A percentile compares a stretch with the other conserved stretches of the same genome.
phyloP scores from a whole-genome alignment of 2,797 vertebrate genomes.

The Chloroceryle inda region DNA sequence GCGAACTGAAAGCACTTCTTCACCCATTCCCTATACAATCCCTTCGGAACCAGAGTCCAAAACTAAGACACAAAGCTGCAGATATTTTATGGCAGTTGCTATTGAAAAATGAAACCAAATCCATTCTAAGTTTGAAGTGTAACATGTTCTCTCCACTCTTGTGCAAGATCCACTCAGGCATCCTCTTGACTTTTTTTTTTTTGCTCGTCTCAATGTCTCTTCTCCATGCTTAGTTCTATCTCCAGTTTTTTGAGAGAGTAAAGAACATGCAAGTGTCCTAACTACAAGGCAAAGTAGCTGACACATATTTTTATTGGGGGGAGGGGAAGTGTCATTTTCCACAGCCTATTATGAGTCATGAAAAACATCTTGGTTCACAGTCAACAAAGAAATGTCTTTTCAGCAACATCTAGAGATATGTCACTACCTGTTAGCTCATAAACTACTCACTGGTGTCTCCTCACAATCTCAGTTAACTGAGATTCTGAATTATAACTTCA shows the following conservation, averaged over 20 bases:
- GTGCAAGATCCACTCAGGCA: background rate
- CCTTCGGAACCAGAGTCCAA: background rate
- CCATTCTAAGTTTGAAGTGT: background rate
- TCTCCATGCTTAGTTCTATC: background rate
- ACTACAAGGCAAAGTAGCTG: background rate
- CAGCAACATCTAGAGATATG: background rate
- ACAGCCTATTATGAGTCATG: background rate
- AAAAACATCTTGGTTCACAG: background rate
- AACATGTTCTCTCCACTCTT: background rate
- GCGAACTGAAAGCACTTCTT: background rate
- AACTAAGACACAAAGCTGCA: background rate
- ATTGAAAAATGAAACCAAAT: background rate
- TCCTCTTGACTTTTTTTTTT: background rate
- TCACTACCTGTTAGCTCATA: background rate
- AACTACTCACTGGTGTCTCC: background rate
- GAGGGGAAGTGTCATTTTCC: background rate
- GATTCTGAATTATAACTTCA: background rate
- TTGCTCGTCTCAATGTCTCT: background rate
- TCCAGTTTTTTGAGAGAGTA: background rate
- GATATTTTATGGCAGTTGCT: background rate
- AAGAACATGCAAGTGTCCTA: background rate
- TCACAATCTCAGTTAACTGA: background rate
- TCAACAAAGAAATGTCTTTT: background rate
- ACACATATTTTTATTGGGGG: background rate
- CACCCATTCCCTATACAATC: background rate